These are phyloP conservation scores for Alcis repandata DNA, from an alignment of 2,888 invertebrate species.

Conservation along the genomic window DNA sequence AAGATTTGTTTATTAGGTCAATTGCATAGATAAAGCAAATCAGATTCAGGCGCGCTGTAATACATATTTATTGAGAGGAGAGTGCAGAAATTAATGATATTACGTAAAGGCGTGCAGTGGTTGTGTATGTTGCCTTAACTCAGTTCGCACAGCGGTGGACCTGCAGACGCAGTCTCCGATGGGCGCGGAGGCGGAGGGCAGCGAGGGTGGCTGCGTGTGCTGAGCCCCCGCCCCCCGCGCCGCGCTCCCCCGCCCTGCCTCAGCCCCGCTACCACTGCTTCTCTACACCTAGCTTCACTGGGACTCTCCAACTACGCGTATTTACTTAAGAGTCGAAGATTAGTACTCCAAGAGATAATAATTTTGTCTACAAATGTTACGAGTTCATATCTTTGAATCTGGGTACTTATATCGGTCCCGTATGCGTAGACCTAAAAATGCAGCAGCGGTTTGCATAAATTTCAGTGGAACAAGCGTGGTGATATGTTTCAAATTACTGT, in stretches of 20 bases:
- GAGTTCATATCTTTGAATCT: background rate
- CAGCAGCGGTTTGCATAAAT: background rate
- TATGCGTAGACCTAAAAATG: background rate
- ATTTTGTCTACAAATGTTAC: background rate
- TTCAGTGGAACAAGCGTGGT: background rate
- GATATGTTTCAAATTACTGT: background rate
- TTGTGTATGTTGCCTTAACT: slow-evolving; percentile 65
- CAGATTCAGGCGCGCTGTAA: too few relatives aligned
- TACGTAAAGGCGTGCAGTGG: too few relatives aligned
- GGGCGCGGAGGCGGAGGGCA: slow-evolving; percentile 92
- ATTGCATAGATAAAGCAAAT: too few relatives aligned
- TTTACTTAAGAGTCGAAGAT: background rate
- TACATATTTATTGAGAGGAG: too few relatives aligned
- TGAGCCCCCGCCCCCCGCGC: slow-evolving; percentile 72
- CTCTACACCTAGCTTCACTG: slow-evolving; percentile 42
- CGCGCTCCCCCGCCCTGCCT: slow-evolving; percentile 54
- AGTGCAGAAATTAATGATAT: too few relatives aligned
- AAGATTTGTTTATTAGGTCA: too few relatives aligned
- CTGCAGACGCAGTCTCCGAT: slow-evolving; percentile 93
- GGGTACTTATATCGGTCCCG: background rate
- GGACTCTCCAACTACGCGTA: slow-evolving; percentile 26
- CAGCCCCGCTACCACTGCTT: slow-evolving; percentile 24
- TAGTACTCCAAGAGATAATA: background rate
- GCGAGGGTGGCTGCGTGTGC: slow-evolving; percentile 94
- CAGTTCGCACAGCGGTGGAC: slow-evolving; percentile 89